Evolutionary conservation across 2,888 invertebrate genomes (phyloP).

Genomic region (Palloptera scutellata): DNA sequence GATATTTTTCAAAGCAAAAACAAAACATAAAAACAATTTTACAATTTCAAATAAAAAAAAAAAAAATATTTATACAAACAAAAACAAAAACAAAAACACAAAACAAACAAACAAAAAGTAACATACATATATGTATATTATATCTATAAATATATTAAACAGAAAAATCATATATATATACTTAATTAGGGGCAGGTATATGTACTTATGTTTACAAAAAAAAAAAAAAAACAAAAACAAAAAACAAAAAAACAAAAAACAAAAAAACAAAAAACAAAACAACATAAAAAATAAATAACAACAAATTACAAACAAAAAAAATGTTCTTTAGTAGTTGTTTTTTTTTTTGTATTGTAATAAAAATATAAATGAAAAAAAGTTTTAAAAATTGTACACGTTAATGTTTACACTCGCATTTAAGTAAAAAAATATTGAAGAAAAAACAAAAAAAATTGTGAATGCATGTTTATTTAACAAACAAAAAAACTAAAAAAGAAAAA

Average conservation of each 20-base stretch:
- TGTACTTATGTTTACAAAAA: slow-evolving; percentile 9
- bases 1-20: slow-evolving; percentile 32
- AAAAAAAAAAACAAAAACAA: slow-evolving; percentile 10
- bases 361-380: slow-evolving; percentile 16
- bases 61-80: slow-evolving; percentile 15
- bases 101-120: background rate
- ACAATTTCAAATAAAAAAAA: slow-evolving; percentile 21
- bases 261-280: slow-evolving; percentile 9
- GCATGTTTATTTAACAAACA: slow-evolving; percentile 20
- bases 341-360: slow-evolving; percentile 14
- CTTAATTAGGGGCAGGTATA: background rate
- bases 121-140: too few species aligned
- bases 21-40: slow-evolving; percentile 22
- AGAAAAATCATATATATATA: background rate
- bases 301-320: slow-evolving; percentile 13
- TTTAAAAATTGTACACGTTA: slow-evolving; percentile 21
- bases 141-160: background rate
- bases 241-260: slow-evolving; percentile 6
- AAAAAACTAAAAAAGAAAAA: slow-evolving; percentile 13
- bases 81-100: slow-evolving; percentile 7
- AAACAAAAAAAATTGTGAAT: slow-evolving; percentile 19
- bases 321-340: slow-evolving; percentile 22
- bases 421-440: slow-evolving; percentile 6
- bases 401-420: slow-evolving; percentile 20
- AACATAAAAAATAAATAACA: slow-evolving; percentile 9